Percentiles rank a stretch among this genome's conserved stretches.
Evolutionary conservation across 2,113 vertebrate species (phyloP).

Genomic region (Serinus canaria): DNA sequence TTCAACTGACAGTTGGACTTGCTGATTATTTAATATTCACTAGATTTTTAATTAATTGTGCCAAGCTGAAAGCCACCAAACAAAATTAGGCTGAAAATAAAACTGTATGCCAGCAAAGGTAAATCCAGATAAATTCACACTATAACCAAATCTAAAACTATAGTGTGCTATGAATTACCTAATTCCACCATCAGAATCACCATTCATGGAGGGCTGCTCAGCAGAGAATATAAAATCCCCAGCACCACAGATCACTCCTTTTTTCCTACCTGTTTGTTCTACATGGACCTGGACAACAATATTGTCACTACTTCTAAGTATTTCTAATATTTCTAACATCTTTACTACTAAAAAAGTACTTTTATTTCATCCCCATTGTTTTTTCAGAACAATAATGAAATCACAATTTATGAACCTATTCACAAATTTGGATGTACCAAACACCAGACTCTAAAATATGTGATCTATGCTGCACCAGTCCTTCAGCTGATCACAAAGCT

Average conservation of each 20-base stretch:
- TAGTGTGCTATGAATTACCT: not conserved
- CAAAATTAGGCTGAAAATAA: constrained; percentile 28
- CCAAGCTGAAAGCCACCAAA: constrained; percentile 36
- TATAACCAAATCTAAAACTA: not conserved
- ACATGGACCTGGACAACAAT: not conserved
- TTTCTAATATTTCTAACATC: not conserved
- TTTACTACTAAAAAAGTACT: not conserved
- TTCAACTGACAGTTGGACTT: constrained; percentile 51
- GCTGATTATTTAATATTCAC: constrained; percentile 17
- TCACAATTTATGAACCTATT: not conserved
- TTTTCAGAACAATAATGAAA: not conserved
- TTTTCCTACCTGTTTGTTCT: not conserved
- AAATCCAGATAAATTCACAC: not conserved
- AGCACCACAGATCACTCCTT: not conserved
- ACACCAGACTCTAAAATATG: not conserved
- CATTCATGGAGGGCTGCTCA: not conserved
- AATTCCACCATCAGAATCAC: not conserved
- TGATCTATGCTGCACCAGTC: not conserved
- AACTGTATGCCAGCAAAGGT: not conserved
- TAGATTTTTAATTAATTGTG: constrained; percentile 52
- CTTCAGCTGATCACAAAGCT: not conserved
- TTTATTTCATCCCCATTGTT: not conserved
- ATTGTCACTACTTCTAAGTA: not conserved
- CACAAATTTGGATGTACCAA: not conserved
- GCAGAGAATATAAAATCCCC: not conserved